These are phyloP conservation scores for Pristiophorus japonicus DNA, from an alignment of 2,113 vertebrate genomes.

Conservation along the genomic window DNA sequence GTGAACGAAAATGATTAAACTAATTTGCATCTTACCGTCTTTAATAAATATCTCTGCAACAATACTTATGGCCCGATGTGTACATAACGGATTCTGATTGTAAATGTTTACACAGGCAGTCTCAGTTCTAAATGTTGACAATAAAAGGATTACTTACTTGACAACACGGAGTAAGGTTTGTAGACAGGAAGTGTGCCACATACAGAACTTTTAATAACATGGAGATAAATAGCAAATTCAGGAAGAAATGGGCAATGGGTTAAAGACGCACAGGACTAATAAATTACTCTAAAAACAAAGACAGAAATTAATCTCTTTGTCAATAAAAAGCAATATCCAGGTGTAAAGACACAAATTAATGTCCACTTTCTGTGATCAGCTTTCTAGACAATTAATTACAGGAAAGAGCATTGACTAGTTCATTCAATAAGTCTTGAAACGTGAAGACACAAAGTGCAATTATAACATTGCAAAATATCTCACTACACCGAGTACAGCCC, in stretches of 20 bases:
- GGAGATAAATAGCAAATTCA: background rate
- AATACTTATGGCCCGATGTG: background rate
- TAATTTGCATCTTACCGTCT: background rate
- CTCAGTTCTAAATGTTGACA: background rate
- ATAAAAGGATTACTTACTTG: background rate
- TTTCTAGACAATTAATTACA: constrained; percentile 32
- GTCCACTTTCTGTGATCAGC: constrained; percentile 30
- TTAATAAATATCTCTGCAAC: no score
- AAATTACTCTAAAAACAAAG: constrained; percentile 4
- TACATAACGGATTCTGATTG: background rate
- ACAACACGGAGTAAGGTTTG: background rate
- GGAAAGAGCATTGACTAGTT: background rate
- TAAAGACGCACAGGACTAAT: background rate
- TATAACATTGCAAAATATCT: background rate
- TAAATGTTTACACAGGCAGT: background rate
- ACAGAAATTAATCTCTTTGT: constrained; percentile 29
- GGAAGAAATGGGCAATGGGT: background rate
- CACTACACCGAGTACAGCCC: background rate
- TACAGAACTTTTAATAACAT: background rate
- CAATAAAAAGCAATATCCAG: constrained; percentile 26
- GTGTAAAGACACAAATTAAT: constrained; percentile 34
- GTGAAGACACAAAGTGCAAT: constrained; percentile 5
- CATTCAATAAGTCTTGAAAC: constrained; percentile 19
- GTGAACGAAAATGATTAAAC: background rate
- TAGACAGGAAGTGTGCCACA: background rate